Conservation (phyloP, 2,797 vertebrate species). For the Cetoscarus ocellatus region DNA sequence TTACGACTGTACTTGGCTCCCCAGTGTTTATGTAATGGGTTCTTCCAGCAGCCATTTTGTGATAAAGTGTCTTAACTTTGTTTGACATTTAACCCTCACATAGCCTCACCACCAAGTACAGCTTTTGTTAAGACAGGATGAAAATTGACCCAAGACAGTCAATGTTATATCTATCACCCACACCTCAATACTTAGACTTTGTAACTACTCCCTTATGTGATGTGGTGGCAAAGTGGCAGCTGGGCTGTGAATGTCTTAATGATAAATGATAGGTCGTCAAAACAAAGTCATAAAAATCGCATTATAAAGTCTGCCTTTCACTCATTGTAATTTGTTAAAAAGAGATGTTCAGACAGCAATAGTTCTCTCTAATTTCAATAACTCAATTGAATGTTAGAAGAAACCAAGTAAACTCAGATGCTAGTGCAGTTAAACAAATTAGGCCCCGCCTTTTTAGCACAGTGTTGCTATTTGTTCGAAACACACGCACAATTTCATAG, state of each 20-base stretch:
- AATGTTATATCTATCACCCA: constrained; percentile 17
- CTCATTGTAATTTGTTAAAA: too few species aligned
- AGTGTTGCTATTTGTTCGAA: too few species aligned
- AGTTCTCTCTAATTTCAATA: too few species aligned
- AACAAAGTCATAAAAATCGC: constrained; percentile 32
- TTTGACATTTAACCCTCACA: constrained; percentile 46
- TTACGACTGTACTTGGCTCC: constrained; percentile 49
- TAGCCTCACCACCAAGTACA: not conserved
- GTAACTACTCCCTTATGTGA: constrained; percentile 32
- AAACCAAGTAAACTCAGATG: too few species aligned
- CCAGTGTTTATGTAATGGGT: constrained; percentile 46
- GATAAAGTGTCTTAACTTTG: constrained; percentile 34
- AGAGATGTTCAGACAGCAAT: too few species aligned
- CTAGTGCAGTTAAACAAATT: too few species aligned
- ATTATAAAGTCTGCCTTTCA: not conserved
- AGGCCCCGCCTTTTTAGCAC: too few species aligned
- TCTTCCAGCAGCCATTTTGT: constrained; percentile 43
- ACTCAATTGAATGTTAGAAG: too few species aligned
- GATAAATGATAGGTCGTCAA: constrained; percentile 16
- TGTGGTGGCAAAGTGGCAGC: constrained; percentile 28
- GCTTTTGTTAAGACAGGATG: constrained; percentile 39
- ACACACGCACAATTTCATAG: too few species aligned
- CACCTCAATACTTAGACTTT: constrained; percentile 48
- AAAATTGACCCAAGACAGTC: constrained; percentile 41
- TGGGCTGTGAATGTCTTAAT: not conserved